Evolutionary conservation across 2,113 vertebrate genomes (phyloP), one percentile per base, ranked within the genome.

Genomic region (Pseudolaguvia tuberculata): DNA sequence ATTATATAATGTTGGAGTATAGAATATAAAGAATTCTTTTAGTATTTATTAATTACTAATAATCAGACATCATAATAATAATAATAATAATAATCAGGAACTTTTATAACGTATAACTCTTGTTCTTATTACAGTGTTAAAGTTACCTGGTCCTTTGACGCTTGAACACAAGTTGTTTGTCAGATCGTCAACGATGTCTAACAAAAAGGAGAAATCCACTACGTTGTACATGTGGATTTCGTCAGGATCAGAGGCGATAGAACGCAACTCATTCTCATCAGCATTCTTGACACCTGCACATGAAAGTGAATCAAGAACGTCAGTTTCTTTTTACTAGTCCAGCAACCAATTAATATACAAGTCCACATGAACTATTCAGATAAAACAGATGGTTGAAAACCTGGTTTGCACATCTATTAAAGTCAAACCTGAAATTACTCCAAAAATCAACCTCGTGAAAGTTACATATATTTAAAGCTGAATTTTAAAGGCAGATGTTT

Each of bases 261-360:
- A 90, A 81, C 92, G 94, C 88, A 99, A 51, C 84, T 99, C 97
- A 56, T 87, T 91, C 85, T 98, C 95, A 82, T 99, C 97, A 23
- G 97, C 97, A 68, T 99, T 99, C 88, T 99, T 99, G 85, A 99
- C 94, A 91, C 97, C 97, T 99, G 81, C 52, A 61, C 70, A 72
- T 25, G 45, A 21, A 45, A 73, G 27, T n/a, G 10, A 50, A 2
- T 29, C 15, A 67, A 73, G n/a, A 68, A 65, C n/a, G 53, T 51
- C 1, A 25, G 13, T 2, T 29, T 1, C 7, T 14, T 53, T 29
- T 48, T 25, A 11, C 15, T 27, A 66, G 9, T 67, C 42, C 14
- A 42, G 48, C 8, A 18, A 31, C 18, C 6, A 45, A 67, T 50
- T 47, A 31, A 56, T 31, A 50, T 9, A 20, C 2, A 75, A 48